Conservation (phyloP, 2,797 vertebrate genomes). For the Hoplostethus atlanticus region DNA sequence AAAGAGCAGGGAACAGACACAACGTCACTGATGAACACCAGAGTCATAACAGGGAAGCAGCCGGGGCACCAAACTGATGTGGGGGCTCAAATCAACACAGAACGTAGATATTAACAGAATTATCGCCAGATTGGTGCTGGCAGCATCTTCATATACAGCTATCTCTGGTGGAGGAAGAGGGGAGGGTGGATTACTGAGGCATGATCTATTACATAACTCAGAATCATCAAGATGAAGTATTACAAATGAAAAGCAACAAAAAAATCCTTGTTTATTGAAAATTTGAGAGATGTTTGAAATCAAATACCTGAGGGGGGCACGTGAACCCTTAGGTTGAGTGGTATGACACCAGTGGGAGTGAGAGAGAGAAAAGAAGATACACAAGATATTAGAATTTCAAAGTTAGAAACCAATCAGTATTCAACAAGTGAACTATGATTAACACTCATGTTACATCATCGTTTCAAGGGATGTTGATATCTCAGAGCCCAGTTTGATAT, state of each 20-base stretch:
- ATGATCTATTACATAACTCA: background rate
- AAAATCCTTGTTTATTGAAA: background rate
- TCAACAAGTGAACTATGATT: background rate
- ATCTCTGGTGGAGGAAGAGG: background rate
- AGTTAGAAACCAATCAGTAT: slow-evolving; percentile 3
- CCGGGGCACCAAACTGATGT: slow-evolving; percentile 11
- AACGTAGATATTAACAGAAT: background rate
- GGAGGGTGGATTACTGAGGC: background rate
- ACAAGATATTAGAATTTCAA: background rate
- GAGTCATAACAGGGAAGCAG: slow-evolving; percentile 9
- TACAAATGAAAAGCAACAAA: background rate
- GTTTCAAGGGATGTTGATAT: slow-evolving; percentile 31
- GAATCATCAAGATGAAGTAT: background rate
- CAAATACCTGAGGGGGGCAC: too few species aligned
- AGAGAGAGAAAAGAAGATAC: background rate
- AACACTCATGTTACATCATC: background rate
- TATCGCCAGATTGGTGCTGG: background rate
- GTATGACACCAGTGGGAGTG: too few species aligned
- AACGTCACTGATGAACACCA: background rate
- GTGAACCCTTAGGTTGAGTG: background rate
- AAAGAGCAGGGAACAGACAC: slow-evolving; percentile 4
- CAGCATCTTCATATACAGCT: background rate
- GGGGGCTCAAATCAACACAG: background rate
- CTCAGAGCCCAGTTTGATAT: slow-evolving; percentile 30
- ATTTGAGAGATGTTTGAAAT: too few species aligned